These are phyloP conservation scores for human DNA, from an alignment of 2,113 vertebrate genomes.

Conservation along the genomic window GRCh38 chr11:84375501-84376000, in stretches of 20 bases:
- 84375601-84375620: neutral
- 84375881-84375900: slow-evolving; percentile 3
- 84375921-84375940: slow-evolving; percentile 44
- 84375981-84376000: slow-evolving; percentile 40
- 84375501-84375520: neutral
- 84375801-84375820: neutral
- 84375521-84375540: neutral
- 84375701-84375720: slow-evolving; percentile 13
- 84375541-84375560: neutral
- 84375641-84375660: neutral
- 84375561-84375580: neutral
- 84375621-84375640: neutral
- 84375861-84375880: slow-evolving; percentile 28
- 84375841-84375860: neutral
- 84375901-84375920: slow-evolving; percentile 62
- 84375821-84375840: neutral
- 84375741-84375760: neutral
- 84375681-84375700: neutral
- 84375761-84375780: neutral
- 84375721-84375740: neutral
- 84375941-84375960: slow-evolving; percentile 46
- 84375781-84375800: neutral
- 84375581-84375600: neutral
- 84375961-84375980: slow-evolving; percentile 42
- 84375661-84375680: neutral